Base-by-base conservation (phyloP, 1,140 invertebrate genomes). In the Pygmarrhopalites habei region DNA sequence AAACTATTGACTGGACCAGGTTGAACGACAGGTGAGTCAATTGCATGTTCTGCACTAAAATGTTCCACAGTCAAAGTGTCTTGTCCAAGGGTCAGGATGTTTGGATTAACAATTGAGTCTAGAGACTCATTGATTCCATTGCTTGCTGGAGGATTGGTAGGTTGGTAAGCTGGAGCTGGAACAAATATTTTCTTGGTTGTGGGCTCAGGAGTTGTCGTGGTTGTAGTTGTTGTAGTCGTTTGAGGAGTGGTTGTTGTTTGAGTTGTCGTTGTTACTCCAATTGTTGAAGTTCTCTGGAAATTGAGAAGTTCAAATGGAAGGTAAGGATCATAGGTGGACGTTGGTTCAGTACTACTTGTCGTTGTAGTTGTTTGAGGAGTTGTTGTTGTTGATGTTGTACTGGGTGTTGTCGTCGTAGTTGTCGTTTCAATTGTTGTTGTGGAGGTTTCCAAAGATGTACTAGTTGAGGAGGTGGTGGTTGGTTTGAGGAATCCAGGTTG, bases 281-380 rank as follows among this genome's bases (percentile, higher is more conserved):
- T 59, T 10, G 62, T 61, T 44, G 62, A 2, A 1, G 61, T 52
- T 19, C 17, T 47, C 57, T 44, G 60, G 21, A 21, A 64, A 58
- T 49, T 70, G 66, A 68, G 39, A 14, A 70, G 51, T 47, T 70
- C 68, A 28, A 69, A 58, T 17, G 68, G 68, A 5, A 69, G 41
- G 26, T 69, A 69, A 2, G 68, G 68, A 28, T 69, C 68, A 46
- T 49, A 64, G 41, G 57, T 57, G 23, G 61, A 49, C 21, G 55
- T 43, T 41, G 21, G 21, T 46, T 46, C 19, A 19, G 14, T 26
- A 26, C 14, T 19, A 12, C 14, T 14, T 26, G 49, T 26, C 2
- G 49, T 52, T 10, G 49, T 52, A 29, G 49, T 52, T 26, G 49
- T 52, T 4, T 21, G 4, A 10, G 53, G 57, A 7, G 53, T 44